Percentiles rank a stretch among this genome's conserved stretches.
These are phyloP conservation scores for Crax fasciolata DNA, from an alignment of 2,797 vertebrate species.

Conservation along the genomic window DNA sequence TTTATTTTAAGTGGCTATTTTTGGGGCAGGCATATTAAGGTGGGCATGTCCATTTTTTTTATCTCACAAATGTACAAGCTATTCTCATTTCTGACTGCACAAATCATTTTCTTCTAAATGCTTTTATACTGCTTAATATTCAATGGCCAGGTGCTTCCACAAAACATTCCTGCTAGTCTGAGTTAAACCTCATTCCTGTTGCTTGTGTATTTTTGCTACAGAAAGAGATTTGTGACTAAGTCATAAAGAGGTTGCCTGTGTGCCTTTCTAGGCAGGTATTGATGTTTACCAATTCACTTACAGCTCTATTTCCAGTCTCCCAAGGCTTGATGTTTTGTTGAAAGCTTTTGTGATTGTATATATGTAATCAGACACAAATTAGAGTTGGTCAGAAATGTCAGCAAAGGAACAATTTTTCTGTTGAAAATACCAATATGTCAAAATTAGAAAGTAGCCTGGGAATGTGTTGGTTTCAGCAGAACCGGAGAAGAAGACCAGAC, in stretches of 20 bases:
- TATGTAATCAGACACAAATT: not conserved
- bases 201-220: not conserved
- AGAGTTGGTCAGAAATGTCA: slow-evolving; percentile 13
- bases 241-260: not conserved
- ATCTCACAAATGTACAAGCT: not conserved
- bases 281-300: not conserved
- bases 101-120: not conserved
- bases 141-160: not conserved
- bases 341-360: not conserved
- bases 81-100: not conserved
- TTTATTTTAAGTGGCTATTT: slow-evolving; percentile 2
- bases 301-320: not conserved
- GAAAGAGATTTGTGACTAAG: not conserved
- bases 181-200: not conserved
- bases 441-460: slow-evolving; percentile 43
- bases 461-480: slow-evolving; percentile 44
- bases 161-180: not conserved
- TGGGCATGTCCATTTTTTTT: not conserved
- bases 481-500: not conserved
- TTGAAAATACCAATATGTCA: not conserved
- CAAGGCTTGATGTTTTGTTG: not conserved
- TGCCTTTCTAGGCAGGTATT: not conserved
- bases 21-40: not conserved
- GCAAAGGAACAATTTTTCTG: slow-evolving; percentile 10
- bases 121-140: not conserved